These are phyloP conservation scores for Gulo gulo DNA, from an alignment of 2,113 vertebrate species.

Conservation along the genomic window DNA sequence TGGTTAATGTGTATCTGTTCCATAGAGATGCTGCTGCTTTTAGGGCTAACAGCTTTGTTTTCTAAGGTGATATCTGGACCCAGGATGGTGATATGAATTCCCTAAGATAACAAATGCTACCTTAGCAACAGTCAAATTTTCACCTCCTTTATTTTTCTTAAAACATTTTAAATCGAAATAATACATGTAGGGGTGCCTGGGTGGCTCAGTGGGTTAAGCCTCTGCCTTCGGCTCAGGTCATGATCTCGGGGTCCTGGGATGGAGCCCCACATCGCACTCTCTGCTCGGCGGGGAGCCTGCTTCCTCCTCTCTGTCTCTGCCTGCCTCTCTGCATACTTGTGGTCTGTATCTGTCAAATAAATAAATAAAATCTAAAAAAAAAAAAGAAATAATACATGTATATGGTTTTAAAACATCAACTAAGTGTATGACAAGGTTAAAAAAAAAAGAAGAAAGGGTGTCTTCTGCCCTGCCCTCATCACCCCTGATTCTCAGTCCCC, in stretches of 20 bases:
- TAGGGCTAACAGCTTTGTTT: conserved; percentile 48
- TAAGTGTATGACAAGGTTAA: neutral
- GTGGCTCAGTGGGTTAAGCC: too few relatives aligned
- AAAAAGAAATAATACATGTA: neutral
- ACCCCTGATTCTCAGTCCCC: neutral
- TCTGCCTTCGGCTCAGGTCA: too few relatives aligned
- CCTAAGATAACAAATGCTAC: conserved; percentile 55
- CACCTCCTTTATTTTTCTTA: neutral
- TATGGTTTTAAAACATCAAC: neutral
- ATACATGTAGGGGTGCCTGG: too few relatives aligned
- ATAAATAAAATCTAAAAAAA: too few relatives aligned
- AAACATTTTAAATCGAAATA: neutral
- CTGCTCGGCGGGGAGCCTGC: too few relatives aligned
- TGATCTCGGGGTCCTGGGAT: too few relatives aligned
- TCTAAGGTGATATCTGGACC: conserved; percentile 45
- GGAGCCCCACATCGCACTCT: too few relatives aligned
- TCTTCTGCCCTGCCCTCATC: neutral
- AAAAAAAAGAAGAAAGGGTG: neutral
- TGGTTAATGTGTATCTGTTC: conserved; percentile 55
- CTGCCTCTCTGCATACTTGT: too few relatives aligned
- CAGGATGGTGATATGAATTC: conserved; percentile 48
- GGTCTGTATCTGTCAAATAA: too few relatives aligned
- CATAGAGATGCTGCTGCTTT: conserved; percentile 36
- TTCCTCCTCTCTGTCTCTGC: too few relatives aligned
- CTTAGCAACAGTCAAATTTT: neutral